phyloP scores from a whole-genome alignment of 2,888 invertebrate genomes.

The Hipparchia sbordonii region DNA sequence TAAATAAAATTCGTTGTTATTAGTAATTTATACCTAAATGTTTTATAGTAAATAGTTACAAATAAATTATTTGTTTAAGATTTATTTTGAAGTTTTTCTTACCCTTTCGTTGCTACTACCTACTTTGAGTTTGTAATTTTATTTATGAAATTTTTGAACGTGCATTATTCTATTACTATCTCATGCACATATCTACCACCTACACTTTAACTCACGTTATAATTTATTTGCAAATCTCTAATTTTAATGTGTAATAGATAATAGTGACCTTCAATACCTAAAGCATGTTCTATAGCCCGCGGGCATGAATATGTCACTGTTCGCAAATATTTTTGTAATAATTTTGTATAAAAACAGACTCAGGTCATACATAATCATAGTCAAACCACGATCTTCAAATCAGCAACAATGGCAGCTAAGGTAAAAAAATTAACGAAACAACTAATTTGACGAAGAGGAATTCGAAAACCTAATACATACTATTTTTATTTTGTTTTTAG shows the following conservation, averaged over 20 bases:
- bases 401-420: constrained; percentile 37
- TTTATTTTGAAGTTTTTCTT: constrained; percentile 29
- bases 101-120: not conserved
- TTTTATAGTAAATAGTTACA: constrained; percentile 41
- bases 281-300: constrained; percentile 31
- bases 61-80: constrained; percentile 54
- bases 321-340: constrained; percentile 4
- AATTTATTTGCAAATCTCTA: too few relatives aligned
- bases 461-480: too few relatives aligned
- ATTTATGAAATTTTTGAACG: constrained; percentile 36
- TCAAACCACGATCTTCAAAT: constrained; percentile 26
- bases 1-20: constrained; percentile 25
- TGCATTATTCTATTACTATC: not conserved
- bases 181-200: too few relatives aligned
- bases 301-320: constrained; percentile 26
- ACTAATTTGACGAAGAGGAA: too few relatives aligned
- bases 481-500: not conserved
- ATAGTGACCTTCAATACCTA: constrained; percentile 6
- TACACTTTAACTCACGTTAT: too few relatives aligned
- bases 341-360: constrained; percentile 31
- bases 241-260: too few relatives aligned
- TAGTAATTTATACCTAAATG: constrained; percentile 42
- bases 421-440: constrained; percentile 9
- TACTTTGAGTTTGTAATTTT: too few relatives aligned
- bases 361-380: constrained; percentile 22